These are phyloP conservation scores for Ichneumoninae sp. DNA, from an alignment of 2,888 invertebrate genomes.

Conservation along the genomic window DNA sequence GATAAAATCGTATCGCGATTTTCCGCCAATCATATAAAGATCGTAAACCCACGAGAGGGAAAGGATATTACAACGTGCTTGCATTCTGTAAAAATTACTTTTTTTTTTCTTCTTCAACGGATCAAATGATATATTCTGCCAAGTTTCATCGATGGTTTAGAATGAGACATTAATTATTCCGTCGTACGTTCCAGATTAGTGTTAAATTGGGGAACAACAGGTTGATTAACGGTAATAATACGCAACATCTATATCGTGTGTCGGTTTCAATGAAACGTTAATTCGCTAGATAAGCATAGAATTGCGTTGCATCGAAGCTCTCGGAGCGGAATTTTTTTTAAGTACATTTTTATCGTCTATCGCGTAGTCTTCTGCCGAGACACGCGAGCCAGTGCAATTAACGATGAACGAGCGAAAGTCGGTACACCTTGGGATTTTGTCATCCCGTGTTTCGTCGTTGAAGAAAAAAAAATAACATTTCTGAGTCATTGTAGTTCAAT, in stretches of 20 bases:
- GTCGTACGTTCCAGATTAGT: constrained; percentile 54
- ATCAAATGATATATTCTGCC: constrained; percentile 1
- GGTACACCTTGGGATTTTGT: constrained; percentile 34
- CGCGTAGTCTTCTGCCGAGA: neutral
- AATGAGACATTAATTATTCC: constrained; percentile 36
- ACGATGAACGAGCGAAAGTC: constrained; percentile 29
- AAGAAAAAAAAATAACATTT: constrained; percentile 17
- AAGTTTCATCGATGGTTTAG: constrained; percentile 32
- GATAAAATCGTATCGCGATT: neutral
- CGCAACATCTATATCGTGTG: constrained; percentile 57
- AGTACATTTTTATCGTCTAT: neutral
- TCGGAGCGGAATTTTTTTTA: neutral
- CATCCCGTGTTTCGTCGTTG: constrained; percentile 19
- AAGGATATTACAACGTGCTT: constrained; percentile 17
- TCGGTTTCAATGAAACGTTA: constrained; percentile 61
- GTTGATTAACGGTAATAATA: constrained; percentile 60
- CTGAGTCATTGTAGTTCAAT: constrained; percentile 29
- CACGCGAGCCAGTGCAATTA: neutral
- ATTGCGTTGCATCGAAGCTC: constrained; percentile 17
- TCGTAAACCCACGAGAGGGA: constrained; percentile 13
- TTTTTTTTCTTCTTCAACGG: neutral
- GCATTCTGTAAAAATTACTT: neutral
- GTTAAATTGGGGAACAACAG: constrained; percentile 69
- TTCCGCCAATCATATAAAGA: neutral
- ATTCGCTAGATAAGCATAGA: constrained; percentile 44